Evolutionary conservation across 2,888 invertebrate species (phyloP).

Genomic region (Aphidius colemani): DNA sequence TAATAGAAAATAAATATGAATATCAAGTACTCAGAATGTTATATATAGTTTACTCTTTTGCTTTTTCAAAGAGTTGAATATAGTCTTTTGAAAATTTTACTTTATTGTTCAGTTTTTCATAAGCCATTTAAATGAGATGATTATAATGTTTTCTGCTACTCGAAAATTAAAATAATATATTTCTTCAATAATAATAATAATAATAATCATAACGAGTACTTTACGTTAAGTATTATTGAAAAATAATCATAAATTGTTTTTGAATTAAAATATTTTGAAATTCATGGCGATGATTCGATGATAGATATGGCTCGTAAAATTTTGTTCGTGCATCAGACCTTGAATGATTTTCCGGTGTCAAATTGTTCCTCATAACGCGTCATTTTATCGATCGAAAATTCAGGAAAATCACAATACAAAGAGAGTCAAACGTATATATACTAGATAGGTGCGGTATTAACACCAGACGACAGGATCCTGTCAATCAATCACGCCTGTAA

Average conservation of each 20-base stretch:
- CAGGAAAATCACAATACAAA: background rate
- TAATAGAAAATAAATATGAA: background rate
- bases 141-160: no score
- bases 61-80: background rate
- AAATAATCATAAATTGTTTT: no score
- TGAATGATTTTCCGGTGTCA: background rate
- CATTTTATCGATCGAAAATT: no score
- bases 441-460: slow-evolving; percentile 26
- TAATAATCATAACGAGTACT: no score
- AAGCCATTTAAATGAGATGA: background rate
- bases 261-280: no score
- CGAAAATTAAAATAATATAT: no score
- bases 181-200: no score
- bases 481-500: slow-evolving; percentile 32
- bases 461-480: slow-evolving; percentile 31
- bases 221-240: no score
- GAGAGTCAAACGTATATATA: slow-evolving; percentile 11
- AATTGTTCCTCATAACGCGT: background rate
- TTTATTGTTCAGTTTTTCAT: background rate
- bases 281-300: no score
- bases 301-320: no score
- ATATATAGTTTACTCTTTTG: background rate
- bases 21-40: background rate
- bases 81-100: background rate
- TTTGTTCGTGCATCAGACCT: background rate